Percentiles rank a stretch among this genome's conserved stretches.
Evolutionary conservation across 1,140 invertebrate species (phyloP).

Genomic region (Centruroides sculpturatus): DNA sequence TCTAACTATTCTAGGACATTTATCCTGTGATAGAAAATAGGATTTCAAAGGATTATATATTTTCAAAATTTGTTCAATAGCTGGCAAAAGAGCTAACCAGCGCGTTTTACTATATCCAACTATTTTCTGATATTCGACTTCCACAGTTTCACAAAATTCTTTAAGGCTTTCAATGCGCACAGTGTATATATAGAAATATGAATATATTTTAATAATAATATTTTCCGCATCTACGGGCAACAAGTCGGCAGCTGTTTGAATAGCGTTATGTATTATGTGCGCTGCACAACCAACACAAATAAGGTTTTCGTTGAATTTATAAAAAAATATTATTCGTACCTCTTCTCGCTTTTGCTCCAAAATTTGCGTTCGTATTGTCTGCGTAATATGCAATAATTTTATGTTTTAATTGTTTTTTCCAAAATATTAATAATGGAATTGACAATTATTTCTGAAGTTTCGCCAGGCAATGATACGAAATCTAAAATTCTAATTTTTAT

Average conservation of each 20-base stretch:
- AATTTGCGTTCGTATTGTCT: constrained; percentile 1
- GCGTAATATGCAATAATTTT: constrained; percentile 1
- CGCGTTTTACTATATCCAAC: constrained; percentile 19
- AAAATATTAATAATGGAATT: neutral
- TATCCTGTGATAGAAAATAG: constrained; percentile 4
- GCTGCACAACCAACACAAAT: constrained; percentile 3
- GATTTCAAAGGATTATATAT: constrained; percentile 1
- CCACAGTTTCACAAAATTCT: constrained; percentile 22
- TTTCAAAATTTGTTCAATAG: constrained; percentile 13
- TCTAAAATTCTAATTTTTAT: constrained; percentile 1
- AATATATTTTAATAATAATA: neutral
- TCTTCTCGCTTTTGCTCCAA: constrained; percentile 2
- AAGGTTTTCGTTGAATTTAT: neutral
- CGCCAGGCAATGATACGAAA: neutral
- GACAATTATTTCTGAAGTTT: constrained; percentile 1
- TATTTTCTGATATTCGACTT: constrained; percentile 17
- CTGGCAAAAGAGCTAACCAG: constrained; percentile 19
- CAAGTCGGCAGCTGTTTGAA: constrained; percentile 2
- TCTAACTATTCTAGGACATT: constrained; percentile 7
- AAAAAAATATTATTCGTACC: neutral
- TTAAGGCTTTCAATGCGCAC: neutral
- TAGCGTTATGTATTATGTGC: constrained; percentile 4
- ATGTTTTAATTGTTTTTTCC: constrained; percentile 1
- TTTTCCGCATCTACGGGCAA: constrained; percentile 2
- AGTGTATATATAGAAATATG: constrained; percentile 2